Evolutionary conservation across 2,113 vertebrate genomes (phyloP), one percentile per base, ranked within the genome.

Genomic region (Bos indicus): DNA sequence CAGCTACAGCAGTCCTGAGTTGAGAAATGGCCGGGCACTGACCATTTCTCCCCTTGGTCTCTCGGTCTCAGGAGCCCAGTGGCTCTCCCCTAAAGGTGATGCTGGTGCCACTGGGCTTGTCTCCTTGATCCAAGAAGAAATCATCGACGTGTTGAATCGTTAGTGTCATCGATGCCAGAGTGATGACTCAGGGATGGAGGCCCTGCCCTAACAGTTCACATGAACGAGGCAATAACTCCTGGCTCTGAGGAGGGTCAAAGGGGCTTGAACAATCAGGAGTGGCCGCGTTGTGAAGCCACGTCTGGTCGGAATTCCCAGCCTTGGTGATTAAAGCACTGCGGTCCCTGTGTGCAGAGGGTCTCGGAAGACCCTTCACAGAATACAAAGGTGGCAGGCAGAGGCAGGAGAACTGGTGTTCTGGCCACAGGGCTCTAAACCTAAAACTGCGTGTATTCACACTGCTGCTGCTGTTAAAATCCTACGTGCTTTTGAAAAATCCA

Each of bases 131-230:
- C 54, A 40, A 83, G 54, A 40, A 28, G 14, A 57, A 26, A 40
- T 84, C 52, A 40, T 2, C 0, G 0, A 11, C 1, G 8, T 57
- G 54, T 2, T 26, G 23, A 56, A 7, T 10, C 25, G 8, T 10
- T 2, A 17, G n/a, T 17, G n/a, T 25, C 54, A 26, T 26, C 5
- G 2, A 16, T 57, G 82, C 54, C 2, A 2, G 21, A 56, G 52
- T 56, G 52, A 23, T 4, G 80, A 54, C 9, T 54, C 51, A 14
- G 30, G 33, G 80, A 36, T 25, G 81, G 52, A 26, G 14, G 54
- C 82, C 54, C 82, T 25, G 82, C 82, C n/a, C 23, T 10, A 2
- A 40, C 19, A 26, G 81, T 10, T 40, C 23, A 17, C 0, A 1
- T 83, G 33, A 36, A 25, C 33, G 0, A 23, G 51, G 17, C 51